Conservation (phyloP, 2,113 vertebrate species). For the Misgurnus mizolepis region DNA sequence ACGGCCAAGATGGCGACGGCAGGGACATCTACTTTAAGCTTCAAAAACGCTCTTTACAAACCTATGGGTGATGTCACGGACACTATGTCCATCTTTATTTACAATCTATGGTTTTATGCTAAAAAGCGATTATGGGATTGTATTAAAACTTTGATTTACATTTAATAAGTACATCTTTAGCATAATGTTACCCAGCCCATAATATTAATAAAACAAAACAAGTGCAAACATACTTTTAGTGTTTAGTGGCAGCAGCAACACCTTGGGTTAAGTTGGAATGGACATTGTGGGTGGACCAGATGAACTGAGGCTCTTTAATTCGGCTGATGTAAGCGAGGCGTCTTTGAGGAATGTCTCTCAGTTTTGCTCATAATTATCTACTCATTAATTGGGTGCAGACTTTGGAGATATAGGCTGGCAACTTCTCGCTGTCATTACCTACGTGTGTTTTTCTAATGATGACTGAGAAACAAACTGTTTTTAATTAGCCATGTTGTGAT, state of each 20-base stretch:
- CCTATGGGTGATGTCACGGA: too few species aligned
- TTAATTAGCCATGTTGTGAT: slow-evolving; percentile 25
- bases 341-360: slow-evolving; percentile 17
- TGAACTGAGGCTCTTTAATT: slow-evolving; percentile 42
- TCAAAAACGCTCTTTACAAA: too few species aligned
- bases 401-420: slow-evolving; percentile 23
- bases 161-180: not conserved
- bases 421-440: slow-evolving; percentile 28
- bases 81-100: too few species aligned
- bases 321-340: not conserved
- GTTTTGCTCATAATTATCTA: slow-evolving; percentile 19
- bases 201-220: slow-evolving; percentile 43
- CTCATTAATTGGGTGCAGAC: slow-evolving; percentile 21
- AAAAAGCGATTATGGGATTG: too few species aligned
- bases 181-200: slow-evolving; percentile 3
- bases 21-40: too few species aligned
- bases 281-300: slow-evolving; percentile 43
- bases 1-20: too few species aligned
- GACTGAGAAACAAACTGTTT: slow-evolving; percentile 19
- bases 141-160: too few species aligned
- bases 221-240: slow-evolving; percentile 60
- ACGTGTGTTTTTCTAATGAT: slow-evolving; percentile 26
- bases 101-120: too few species aligned
- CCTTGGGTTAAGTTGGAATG: slow-evolving; percentile 68
- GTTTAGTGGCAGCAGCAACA: slow-evolving; percentile 84